A percentile compares a stretch with the other conserved stretches of the same genome.
Evolutionary conservation across 2,797 vertebrate genomes (phyloP).

Genomic region (Coregonus suidteri): DNA sequence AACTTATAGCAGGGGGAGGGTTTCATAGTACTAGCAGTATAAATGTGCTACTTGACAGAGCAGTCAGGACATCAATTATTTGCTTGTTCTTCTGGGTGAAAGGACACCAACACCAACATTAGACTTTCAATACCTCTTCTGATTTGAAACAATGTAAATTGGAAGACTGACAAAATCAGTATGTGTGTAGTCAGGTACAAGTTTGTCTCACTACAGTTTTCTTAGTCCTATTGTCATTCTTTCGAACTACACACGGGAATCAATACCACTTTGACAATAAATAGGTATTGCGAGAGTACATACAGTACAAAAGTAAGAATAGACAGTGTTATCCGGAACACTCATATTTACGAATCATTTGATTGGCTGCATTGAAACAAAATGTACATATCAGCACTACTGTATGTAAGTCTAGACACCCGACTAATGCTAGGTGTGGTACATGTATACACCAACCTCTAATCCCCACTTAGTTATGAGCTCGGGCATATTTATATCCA

Average conservation of each 20-base stretch:
- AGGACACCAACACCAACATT: not conserved
- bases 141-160: not conserved
- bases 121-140: not conserved
- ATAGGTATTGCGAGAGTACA: not conserved
- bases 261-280: not conserved
- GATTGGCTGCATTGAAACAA: constrained; percentile 20
- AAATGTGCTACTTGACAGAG: not conserved
- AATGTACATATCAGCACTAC: constrained; percentile 65
- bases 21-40: not conserved
- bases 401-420: constrained; percentile 55
- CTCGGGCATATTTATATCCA: constrained; percentile 75
- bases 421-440: constrained; percentile 69
- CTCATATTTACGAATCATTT: constrained; percentile 42
- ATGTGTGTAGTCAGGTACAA: not conserved
- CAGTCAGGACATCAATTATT: not conserved
- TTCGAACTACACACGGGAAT: not conserved
- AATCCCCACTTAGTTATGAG: constrained; percentile 68
- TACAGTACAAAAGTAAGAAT: constrained; percentile 9
- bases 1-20: not conserved
- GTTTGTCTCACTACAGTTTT: not conserved
- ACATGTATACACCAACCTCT: constrained; percentile 65
- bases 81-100: not conserved
- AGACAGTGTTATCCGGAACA: not conserved
- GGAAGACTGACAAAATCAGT: not conserved
- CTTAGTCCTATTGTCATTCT: not conserved